Evolutionary conservation across 2,888 invertebrate genomes (phyloP), one percentile per base, ranked within the genome.

Genomic region (Sceliomorpha sp.): DNA sequence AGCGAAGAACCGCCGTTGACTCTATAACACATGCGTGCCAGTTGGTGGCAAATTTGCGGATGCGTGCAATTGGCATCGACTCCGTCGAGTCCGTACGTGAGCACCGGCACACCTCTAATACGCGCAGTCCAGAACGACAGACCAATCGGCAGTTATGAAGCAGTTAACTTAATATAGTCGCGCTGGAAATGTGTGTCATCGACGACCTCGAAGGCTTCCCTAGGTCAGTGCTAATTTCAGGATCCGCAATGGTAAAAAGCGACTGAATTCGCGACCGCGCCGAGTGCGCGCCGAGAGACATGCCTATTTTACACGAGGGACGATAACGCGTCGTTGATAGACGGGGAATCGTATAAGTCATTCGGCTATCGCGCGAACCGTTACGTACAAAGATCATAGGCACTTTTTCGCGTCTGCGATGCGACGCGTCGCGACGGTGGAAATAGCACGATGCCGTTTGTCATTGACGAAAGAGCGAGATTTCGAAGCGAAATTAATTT

Each of bases 1-100:
- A n/a, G n/a, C n/a, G n/a, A n/a, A 70, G 67, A 73, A 67, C 39
- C 62, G 68, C 24, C 60, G 84, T 80, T n/a, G 82, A 83, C 79
- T 84, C 82, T 79, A 79, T 84, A 78, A 83, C 84, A 81, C 82
- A 84, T 82, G 80, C 84, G 79, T 85, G 83, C 75, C 84, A 80
- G 84, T 84, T 85, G 85, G 82, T 78, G 80, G 83, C 78, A 86
- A 87, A 87, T 85, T 85, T 86, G 87, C 87, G 87, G 87, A 87
- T 87, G 87, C 84, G 74, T 82, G 82, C 86, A 87, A 87, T 87
- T 87, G 86, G 82, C 83, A 80, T 82, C 79, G 81, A 62, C 64
- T 59, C 48, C 55, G 53, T 53, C 48, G 59, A 60, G 42, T 44
- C 9, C 26, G 63, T 69, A 64, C 66, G 66, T 70, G 64, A 60